These are phyloP conservation scores for Excalfactoria chinensis DNA, from an alignment of 2,113 vertebrate genomes.

Conservation along the genomic window DNA sequence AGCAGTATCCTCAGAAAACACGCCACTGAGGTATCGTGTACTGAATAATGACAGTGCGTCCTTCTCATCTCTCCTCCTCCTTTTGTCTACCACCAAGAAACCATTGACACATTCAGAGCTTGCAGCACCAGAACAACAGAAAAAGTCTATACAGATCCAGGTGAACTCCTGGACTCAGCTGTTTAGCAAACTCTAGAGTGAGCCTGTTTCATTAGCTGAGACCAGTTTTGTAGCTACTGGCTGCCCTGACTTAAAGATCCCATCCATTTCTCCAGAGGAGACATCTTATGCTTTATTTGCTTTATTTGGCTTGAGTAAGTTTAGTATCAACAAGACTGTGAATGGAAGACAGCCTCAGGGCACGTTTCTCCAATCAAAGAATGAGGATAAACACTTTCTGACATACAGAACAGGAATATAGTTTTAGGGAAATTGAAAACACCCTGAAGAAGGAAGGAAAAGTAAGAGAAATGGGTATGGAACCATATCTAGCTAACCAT, in stretches of 20 bases:
- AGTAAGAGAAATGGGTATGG: neutral
- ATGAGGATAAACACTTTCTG: neutral
- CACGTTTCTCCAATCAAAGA: neutral
- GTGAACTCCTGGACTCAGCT: neutral
- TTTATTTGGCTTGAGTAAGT: neutral
- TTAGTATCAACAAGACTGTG: neutral
- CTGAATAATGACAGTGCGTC: neutral
- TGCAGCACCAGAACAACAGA: neutral
- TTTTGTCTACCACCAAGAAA: constrained; percentile 20
- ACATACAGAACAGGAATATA: neutral
- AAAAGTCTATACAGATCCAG: neutral
- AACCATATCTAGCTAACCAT: neutral
- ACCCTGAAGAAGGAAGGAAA: neutral
- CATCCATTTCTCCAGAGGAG: neutral
- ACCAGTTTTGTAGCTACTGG: neutral
- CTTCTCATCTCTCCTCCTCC: constrained; percentile 21
- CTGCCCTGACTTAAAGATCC: neutral
- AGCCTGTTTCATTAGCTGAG: neutral
- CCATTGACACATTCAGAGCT: constrained; percentile 19
- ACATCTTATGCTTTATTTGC: neutral
- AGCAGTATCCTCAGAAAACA: constrained; percentile 49
- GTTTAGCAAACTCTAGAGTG: neutral
- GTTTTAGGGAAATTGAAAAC: neutral
- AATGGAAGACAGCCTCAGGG: neutral
- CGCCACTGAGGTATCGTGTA: constrained; percentile 6